Base-by-base conservation (phyloP, 2,888 invertebrate genomes). In the Hedychridium roseum region DNA sequence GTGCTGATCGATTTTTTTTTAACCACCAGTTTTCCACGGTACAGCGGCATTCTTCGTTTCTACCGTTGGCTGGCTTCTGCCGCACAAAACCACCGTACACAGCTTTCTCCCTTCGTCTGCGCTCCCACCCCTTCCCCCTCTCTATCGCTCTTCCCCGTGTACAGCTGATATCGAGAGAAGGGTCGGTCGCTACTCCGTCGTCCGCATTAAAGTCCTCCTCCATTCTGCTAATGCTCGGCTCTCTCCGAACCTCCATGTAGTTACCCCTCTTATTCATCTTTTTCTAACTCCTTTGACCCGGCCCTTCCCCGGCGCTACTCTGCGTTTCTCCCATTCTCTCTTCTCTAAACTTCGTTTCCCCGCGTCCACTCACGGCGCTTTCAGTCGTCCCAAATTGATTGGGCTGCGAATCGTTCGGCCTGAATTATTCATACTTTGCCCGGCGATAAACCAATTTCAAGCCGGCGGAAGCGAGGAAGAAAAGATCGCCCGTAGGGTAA, bases 391-490 rank as follows among this genome's bases (percentile, higher is more conserved):
- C 66, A 70, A 73, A 73, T 72, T 75, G 74, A 75, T 75, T 76
- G 74, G 73, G 64, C 71, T 68, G 67, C 64, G 68, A 72, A 68
- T 66, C 66, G 71, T 67, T 60, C 66, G 63, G 64, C 57, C 58
- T 76, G 76, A 76, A 76, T 76, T 70, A 76, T 76, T 74, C 76
- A 76, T 75, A 65, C 67, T 65, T 71, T 74, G 71, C 68, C 68
- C 68, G 60, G 52, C 69, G 68, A 71, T 72, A 74, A 74, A 71
- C 71, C 74, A 73, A 75, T 75, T 76, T 73, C 68, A 59, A 55
- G 61, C 58, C 62, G 64, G 60, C 57, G 64, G 64, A 71, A 70
- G 71, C 50, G 50, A 40, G 44, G 43, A 42, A 23, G 38, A 54
- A 46, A 30, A 35, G 49, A 31, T 18, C 27, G 41, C 27, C 26